These are phyloP conservation scores for Euura saliciscinereae DNA, from an alignment of 1,140 invertebrate species.

Conservation along the genomic window DNA sequence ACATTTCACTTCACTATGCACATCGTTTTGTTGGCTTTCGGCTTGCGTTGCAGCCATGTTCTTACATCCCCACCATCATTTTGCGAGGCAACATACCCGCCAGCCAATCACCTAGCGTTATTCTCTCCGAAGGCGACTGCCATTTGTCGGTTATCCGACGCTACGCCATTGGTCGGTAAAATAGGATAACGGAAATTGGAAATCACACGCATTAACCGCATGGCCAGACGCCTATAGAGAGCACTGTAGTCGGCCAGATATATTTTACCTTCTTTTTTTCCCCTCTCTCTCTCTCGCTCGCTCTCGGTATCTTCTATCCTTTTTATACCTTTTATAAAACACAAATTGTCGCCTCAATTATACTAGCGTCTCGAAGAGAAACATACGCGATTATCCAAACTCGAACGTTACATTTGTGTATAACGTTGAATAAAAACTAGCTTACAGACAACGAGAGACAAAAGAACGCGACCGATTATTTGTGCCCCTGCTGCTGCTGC, in stretches of 20 bases:
- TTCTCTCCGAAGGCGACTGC: background rate
- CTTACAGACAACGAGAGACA: background rate
- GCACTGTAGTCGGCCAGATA: background rate
- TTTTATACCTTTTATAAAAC: no score
- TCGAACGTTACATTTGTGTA: no score
- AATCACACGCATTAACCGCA: conserved; percentile 7
- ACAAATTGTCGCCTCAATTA: no score
- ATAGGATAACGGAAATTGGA: conserved; percentile 7
- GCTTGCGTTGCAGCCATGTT: conserved; percentile 67
- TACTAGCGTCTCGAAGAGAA: no score
- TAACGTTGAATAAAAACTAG: background rate
- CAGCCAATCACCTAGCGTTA: background rate
- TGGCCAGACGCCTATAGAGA: conserved; percentile 3
- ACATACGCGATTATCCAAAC: no score
- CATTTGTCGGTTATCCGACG: no score
- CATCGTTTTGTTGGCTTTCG: conserved; percentile 66
- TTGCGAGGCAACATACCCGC: background rate
- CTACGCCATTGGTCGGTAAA: conserved; percentile 6
- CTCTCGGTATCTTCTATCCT: no score
- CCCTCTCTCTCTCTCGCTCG: background rate
- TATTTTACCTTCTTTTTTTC: no score
- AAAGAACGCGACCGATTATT: no score
- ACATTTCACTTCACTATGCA: conserved; percentile 60
- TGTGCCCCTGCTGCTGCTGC: no score
- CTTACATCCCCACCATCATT: conserved; percentile 19